Conservation (phyloP, 2,113 vertebrate species). For the Hystrix brachyura region DNA sequence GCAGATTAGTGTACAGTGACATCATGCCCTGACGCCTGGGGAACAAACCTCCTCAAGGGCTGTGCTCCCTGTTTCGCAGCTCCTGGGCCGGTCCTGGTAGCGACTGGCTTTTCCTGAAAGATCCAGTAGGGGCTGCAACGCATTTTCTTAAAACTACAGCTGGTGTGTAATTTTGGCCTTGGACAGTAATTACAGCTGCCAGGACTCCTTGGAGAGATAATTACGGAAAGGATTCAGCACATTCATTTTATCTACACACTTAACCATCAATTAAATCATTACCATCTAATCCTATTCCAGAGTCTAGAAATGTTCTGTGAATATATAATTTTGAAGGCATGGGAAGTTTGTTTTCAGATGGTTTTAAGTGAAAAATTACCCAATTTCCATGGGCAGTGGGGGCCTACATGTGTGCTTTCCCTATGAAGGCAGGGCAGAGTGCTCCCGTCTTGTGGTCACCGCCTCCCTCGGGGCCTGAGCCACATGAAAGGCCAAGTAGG, state of each 20-base stretch:
- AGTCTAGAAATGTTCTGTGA: slow-evolving; percentile 82
- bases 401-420: not conserved
- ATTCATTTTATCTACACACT: slow-evolving; percentile 84
- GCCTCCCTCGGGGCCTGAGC: not conserved
- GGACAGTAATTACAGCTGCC: slow-evolving; percentile 87
- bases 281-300: slow-evolving; percentile 85
- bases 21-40: not conserved
- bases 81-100: not conserved
- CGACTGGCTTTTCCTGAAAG: slow-evolving; percentile 68
- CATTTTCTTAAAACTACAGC: slow-evolving; percentile 84
- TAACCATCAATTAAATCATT: slow-evolving; percentile 89
- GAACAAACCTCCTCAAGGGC: not conserved
- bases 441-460: slow-evolving; percentile 3
- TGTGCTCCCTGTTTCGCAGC: not conserved
- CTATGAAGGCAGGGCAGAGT: not conserved
- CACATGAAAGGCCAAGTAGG: not conserved
- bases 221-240: slow-evolving; percentile 86
- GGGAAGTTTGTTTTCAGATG: slow-evolving; percentile 81
- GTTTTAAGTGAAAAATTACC: slow-evolving; percentile 83
- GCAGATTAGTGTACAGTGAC: not conserved
- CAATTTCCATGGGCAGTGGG: slow-evolving; percentile 65
- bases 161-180: slow-evolving; percentile 86
- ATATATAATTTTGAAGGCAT: slow-evolving; percentile 82
- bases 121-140: slow-evolving; percentile 49
- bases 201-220: slow-evolving; percentile 85